These are phyloP conservation scores for Heliconius melpomene DNA, from an alignment of 1,140 invertebrate species.

Conservation along the genomic window DNA sequence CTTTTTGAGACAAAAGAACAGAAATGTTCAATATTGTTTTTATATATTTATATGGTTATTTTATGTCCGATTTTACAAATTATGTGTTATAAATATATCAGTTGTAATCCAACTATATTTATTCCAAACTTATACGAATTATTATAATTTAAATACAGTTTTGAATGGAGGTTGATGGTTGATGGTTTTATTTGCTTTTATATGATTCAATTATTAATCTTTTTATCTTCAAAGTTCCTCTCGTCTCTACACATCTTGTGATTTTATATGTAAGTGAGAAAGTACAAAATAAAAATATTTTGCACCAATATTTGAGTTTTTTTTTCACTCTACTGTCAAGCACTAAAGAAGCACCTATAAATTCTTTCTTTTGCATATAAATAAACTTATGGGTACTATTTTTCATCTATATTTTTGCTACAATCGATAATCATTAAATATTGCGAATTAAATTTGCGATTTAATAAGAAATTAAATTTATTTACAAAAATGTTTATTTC, in stretches of 20 bases:
- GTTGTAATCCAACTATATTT: too few relatives aligned
- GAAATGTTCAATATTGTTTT: too few relatives aligned
- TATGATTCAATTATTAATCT: constrained; percentile 15
- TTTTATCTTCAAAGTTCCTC: constrained; percentile 63
- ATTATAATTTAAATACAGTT: too few relatives aligned
- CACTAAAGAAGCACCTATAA: constrained; percentile 28
- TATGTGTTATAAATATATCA: too few relatives aligned
- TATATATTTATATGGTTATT: too few relatives aligned
- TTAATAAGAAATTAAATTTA: background rate
- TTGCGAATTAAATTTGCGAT: background rate
- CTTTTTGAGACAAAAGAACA: too few relatives aligned
- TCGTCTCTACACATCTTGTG: constrained; percentile 56
- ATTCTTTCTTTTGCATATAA: constrained; percentile 6
- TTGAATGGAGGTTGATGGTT: too few relatives aligned
- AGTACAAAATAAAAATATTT: constrained; percentile 70
- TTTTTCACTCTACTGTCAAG: constrained; percentile 18
- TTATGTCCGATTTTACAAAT: too few relatives aligned
- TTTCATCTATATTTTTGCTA: background rate
- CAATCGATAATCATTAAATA: background rate
- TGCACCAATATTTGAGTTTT: constrained; percentile 46
- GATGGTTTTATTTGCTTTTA: too few relatives aligned
- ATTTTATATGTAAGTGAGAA: constrained; percentile 58
- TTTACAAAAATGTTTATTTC: constrained; percentile 18
- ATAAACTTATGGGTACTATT: background rate
- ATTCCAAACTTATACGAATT: too few relatives aligned